phyloP scores from a whole-genome alignment of 2,888 invertebrate genomes.

The Tuberolachnus salignus region DNA sequence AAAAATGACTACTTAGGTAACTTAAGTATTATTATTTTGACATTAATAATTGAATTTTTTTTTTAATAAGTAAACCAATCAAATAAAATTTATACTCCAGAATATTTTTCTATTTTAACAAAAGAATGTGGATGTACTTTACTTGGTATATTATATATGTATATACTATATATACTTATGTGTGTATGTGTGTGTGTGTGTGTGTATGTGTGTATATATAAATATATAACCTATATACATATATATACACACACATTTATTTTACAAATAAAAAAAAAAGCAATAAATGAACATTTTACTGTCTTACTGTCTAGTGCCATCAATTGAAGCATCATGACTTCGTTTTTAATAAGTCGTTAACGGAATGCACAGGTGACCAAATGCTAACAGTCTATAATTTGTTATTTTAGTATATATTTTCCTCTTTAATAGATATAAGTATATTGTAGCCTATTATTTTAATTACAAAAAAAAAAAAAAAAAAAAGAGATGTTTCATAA shows the following conservation, averaged over 20 bases:
- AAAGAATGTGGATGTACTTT: conserved; percentile 31
- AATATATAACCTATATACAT: too few relatives aligned
- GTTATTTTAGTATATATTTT: conserved; percentile 50
- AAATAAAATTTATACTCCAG: conserved; percentile 44
- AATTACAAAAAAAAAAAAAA: conserved; percentile 50
- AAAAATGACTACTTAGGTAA: conserved; percentile 52
- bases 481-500: conserved; percentile 49
- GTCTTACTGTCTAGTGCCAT: conserved; percentile 54
- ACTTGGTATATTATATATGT: conserved; percentile 33
- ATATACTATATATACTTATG: conserved; percentile 21
- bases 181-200: too few relatives aligned
- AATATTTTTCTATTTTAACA: conserved; percentile 28
- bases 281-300: conserved; percentile 31
- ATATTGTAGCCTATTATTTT: conserved; percentile 54
- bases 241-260: too few relatives aligned
- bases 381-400: conserved; percentile 48
- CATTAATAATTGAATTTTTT: conserved; percentile 36
- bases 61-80: conserved; percentile 48
- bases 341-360: conserved; percentile 18
- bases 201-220: not conserved
- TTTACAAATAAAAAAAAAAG: conserved; percentile 34
- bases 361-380: conserved; percentile 53
- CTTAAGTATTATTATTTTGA: conserved; percentile 50
- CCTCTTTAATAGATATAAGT: conserved; percentile 51
- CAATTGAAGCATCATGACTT: conserved; percentile 32